A percentile compares a stretch with the other conserved stretches of the same genome.
Conservation (phyloP, 2,113 vertebrate genomes). For the Tragulus kanchil region DNA sequence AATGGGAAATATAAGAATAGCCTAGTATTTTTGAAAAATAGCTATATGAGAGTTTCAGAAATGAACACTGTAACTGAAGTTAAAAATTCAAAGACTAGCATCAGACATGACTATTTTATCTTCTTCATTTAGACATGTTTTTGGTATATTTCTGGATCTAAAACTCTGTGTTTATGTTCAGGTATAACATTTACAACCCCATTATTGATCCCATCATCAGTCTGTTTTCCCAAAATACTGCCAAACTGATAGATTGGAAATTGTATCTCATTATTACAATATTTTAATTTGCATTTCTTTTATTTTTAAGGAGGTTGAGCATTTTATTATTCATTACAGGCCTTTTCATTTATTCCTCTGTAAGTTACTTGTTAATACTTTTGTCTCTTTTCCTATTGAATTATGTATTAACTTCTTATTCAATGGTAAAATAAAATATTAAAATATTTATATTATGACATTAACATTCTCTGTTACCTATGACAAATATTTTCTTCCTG, state of each 20-base stretch:
- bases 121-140: background rate
- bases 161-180: background rate
- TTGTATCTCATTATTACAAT: background rate
- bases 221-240: background rate
- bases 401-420: constrained; percentile 1
- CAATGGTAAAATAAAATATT: background rate
- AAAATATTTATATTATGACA: background rate
- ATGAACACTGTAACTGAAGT: background rate
- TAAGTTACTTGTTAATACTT: background rate
- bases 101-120: background rate
- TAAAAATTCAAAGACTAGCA: background rate
- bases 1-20: background rate
- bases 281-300: constrained; percentile 7
- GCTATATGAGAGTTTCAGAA: background rate
- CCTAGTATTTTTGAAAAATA: background rate
- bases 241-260: background rate
- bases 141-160: background rate
- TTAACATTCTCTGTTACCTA: background rate
- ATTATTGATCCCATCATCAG: background rate
- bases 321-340: background rate
- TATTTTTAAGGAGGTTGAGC: background rate
- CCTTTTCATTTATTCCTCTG: background rate
- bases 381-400: background rate
- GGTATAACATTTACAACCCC: background rate
- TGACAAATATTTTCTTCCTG: background rate